Percentiles rank a stretch among this genome's conserved stretches.
Conservation (phyloP, 1,140 invertebrate genomes). For the Nephila pilipes region DNA sequence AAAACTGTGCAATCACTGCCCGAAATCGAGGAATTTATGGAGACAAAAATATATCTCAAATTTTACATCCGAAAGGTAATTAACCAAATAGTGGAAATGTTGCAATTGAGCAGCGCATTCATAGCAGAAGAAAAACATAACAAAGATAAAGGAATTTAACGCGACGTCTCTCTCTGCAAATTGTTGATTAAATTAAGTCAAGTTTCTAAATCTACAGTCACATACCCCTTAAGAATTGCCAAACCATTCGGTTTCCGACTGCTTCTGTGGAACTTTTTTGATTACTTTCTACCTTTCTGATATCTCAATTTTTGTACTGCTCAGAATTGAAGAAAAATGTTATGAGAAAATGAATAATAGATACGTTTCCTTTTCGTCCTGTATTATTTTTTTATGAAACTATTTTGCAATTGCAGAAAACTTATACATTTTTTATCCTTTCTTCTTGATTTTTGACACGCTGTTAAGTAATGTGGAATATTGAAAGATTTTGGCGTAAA, state of each 20-base stretch:
- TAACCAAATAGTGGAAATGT: slow-evolving; percentile 47
- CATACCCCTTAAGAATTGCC: background rate
- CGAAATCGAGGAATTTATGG: background rate
- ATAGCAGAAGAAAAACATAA: background rate
- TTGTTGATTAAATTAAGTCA: slow-evolving; percentile 29
- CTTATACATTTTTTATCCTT: no score
- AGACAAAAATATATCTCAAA: slow-evolving; percentile 31
- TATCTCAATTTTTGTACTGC: background rate
- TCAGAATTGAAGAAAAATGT: no score
- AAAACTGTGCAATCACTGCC: slow-evolving; percentile 26
- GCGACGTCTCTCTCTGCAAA: slow-evolving; percentile 4
- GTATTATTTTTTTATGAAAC: no score
- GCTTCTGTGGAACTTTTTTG: background rate
- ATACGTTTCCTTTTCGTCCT: no score
- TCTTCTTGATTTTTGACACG: no score
- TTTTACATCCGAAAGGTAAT: slow-evolving; percentile 27
- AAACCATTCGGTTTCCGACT: background rate
- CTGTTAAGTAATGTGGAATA: no score
- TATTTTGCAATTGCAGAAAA: no score
- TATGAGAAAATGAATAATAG: no score
- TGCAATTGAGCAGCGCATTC: slow-evolving; percentile 19
- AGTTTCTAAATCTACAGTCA: slow-evolving; percentile 3
- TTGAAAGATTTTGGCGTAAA: no score
- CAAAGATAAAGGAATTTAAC: background rate
- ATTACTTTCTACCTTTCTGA: background rate